phyloP scores from a whole-genome alignment of 53 echinoderm and acorn worm species.

The Stichopus horrens region DNA sequence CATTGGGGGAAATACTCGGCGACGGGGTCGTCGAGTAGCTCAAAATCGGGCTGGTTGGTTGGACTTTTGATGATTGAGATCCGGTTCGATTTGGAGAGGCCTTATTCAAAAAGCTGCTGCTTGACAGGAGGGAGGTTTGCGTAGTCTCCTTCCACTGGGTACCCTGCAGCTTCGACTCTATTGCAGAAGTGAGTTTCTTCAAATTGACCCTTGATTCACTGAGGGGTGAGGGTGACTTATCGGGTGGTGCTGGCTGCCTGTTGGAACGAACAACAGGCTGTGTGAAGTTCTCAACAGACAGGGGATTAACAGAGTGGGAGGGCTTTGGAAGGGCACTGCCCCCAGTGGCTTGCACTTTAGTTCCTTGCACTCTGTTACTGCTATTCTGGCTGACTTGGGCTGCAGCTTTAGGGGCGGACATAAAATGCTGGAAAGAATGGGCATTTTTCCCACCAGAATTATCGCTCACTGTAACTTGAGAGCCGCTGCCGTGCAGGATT shows the following conservation, averaged over 20 bases:
- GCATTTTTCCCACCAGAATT: not conserved
- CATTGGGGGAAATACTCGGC: constrained; percentile 29
- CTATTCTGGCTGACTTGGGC: constrained; percentile 7
- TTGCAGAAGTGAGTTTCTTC: not conserved
- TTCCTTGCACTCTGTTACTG: not conserved
- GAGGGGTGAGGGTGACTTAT: constrained; percentile 32
- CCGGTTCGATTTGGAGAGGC: not conserved
- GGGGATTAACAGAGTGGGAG: not conserved
- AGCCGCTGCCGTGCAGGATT: not conserved
- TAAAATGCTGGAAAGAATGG: not conserved
- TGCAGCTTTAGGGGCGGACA: not conserved
- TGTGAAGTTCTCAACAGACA: constrained; percentile 21
- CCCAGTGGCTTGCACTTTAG: too few relatives aligned
- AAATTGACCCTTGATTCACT: not conserved
- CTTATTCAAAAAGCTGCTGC: constrained; percentile 6
- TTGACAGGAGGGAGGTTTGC: not conserved
- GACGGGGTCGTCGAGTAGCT: constrained; percentile 26
- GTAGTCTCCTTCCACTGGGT: not conserved
- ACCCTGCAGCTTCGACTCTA: constrained; percentile 1
- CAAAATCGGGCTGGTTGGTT: not conserved
- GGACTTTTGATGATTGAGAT: not conserved
- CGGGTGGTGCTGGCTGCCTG: constrained; percentile 56
- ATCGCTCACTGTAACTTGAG: not conserved
- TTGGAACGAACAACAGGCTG: constrained; percentile 71
- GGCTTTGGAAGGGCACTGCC: not conserved